A percentile compares a stretch with the other conserved stretches of the same genome.
phyloP scores from a whole-genome alignment of 2,113 vertebrate genomes.

The Varanus komodoensis region DNA sequence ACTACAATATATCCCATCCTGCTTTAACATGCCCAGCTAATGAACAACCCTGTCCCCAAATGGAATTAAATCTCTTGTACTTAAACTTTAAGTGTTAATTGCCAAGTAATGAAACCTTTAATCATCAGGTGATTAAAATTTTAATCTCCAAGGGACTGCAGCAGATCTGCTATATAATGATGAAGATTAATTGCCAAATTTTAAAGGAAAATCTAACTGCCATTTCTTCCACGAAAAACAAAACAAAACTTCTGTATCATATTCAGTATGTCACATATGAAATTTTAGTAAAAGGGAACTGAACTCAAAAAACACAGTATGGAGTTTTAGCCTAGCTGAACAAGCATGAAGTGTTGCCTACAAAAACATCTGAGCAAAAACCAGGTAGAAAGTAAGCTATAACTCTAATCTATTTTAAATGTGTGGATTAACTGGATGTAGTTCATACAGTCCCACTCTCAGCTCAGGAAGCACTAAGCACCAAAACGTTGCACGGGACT shows the following conservation, averaged over 20 bases:
- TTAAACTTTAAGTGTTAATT: conserved; percentile 69
- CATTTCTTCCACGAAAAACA: conserved; percentile 37
- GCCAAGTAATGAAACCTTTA: conserved; percentile 71
- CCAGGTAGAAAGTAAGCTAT: neutral
- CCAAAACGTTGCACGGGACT: too few relatives aligned
- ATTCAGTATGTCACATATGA: conserved; percentile 18
- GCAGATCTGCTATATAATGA: conserved; percentile 59
- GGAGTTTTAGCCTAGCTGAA: neutral
- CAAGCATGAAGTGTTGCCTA: neutral
- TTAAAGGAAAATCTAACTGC: conserved; percentile 8
- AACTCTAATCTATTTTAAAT: neutral
- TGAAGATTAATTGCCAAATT: conserved; percentile 68
- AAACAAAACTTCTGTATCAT: conserved; percentile 38
- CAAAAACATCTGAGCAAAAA: neutral
- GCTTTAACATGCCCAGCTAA: neutral
- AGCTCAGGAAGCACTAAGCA: too few relatives aligned
- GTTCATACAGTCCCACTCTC: too few relatives aligned
- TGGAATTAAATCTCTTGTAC: conserved; percentile 50
- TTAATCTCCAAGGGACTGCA: conserved; percentile 64
- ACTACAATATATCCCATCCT: neutral
- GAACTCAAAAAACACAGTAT: neutral
- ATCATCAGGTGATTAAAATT: conserved; percentile 75
- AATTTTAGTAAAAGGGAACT: conserved; percentile 17
- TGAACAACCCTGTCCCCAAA: conserved; percentile 45
- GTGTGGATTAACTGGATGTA: neutral